Conservation (phyloP, 2,888 invertebrate species). For the Ophioninae sp. region DNA sequence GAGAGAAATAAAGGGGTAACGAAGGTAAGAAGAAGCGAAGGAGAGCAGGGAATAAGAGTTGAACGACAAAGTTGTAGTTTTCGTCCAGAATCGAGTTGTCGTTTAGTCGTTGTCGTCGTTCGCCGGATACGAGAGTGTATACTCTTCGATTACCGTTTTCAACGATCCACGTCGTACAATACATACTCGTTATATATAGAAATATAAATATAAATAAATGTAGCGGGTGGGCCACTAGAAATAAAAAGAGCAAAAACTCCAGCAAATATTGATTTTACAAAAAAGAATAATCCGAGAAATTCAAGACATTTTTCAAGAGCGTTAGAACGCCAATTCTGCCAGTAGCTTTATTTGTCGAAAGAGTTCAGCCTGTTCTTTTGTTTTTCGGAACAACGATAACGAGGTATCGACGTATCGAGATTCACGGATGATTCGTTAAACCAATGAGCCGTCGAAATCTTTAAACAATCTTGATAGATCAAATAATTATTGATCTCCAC, state of each 20-base stretch:
- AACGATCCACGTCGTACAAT: constrained; percentile 35
- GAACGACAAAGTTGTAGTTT: constrained; percentile 50
- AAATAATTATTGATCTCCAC: neutral
- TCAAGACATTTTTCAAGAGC: no score
- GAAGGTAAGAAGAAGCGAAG: neutral
- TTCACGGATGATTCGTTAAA: no score
- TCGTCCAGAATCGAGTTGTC: constrained; percentile 58
- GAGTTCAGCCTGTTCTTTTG: no score
- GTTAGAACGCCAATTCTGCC: no score
- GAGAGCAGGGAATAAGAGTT: constrained; percentile 19
- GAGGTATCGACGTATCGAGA: no score
- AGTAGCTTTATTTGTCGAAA: no score
- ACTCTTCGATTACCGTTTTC: constrained; percentile 53
- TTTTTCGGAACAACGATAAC: no score
- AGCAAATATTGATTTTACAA: neutral
- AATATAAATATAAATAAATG: neutral
- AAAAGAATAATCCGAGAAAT: neutral
- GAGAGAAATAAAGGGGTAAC: neutral
- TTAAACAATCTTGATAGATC: neutral
- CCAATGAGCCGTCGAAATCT: neutral
- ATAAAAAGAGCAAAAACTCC: neutral
- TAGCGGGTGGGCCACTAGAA: neutral
- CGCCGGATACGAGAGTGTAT: constrained; percentile 53
- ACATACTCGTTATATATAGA: neutral
- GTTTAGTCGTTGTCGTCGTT: constrained; percentile 54